These are phyloP conservation scores for Talpa occidentalis DNA, from an alignment of 2,113 vertebrate species.

Conservation along the genomic window DNA sequence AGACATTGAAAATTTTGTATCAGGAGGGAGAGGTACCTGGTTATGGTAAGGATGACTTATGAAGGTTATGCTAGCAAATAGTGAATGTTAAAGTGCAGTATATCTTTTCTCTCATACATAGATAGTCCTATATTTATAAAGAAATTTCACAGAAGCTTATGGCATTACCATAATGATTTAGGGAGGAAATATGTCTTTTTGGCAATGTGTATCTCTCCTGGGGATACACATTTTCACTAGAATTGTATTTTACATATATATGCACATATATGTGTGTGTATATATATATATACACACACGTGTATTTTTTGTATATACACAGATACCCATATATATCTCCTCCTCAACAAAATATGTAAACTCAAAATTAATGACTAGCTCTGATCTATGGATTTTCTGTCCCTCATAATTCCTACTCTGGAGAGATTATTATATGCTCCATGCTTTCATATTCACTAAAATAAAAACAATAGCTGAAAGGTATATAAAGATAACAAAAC, in stretches of 20 bases:
- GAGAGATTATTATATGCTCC: background rate
- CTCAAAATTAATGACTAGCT: background rate
- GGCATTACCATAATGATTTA: background rate
- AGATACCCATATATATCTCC: background rate
- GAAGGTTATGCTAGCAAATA: background rate
- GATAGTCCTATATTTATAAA: background rate
- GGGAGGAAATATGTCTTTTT: background rate
- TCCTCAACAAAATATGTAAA: background rate
- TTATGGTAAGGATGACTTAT: constrained; percentile 84
- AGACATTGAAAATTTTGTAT: constrained; percentile 89
- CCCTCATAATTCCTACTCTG: background rate
- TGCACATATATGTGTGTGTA: too few species aligned
- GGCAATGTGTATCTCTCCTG: background rate
- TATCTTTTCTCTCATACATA: background rate
- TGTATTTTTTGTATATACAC: too few species aligned
- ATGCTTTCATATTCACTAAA: constrained; percentile 30
- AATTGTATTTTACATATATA: constrained; percentile 19
- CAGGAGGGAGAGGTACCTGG: constrained; percentile 88
- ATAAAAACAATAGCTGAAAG: background rate
- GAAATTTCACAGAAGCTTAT: background rate
- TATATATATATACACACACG: too few species aligned
- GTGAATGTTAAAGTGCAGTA: background rate
- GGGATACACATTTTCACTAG: constrained; percentile 4
- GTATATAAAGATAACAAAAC: constrained; percentile 16
- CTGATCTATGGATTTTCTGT: background rate